These are phyloP conservation scores for Drosophila ogumai DNA, from an alignment of 1,140 invertebrate species.

Conservation along the genomic window DNA sequence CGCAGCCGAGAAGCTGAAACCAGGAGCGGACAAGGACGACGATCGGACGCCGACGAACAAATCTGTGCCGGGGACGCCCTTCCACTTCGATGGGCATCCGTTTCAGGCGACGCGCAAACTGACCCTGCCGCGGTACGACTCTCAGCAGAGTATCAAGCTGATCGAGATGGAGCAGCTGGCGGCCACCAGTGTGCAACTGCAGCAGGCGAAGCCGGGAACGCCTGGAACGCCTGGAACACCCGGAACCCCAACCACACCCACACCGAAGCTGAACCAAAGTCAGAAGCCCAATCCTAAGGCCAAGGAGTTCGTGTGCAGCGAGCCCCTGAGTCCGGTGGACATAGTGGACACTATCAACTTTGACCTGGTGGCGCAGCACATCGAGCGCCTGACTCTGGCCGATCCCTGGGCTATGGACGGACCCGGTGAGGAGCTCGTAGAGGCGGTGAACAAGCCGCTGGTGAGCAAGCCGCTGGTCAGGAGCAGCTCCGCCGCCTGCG, in stretches of 20 bases:
- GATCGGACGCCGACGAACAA: conserved; percentile 78
- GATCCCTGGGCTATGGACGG: conserved; percentile 39
- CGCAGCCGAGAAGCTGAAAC: conserved; percentile 25
- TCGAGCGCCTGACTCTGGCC: conserved; percentile 55
- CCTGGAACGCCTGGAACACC: conserved; percentile 23
- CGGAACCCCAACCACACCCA: conserved; percentile 19
- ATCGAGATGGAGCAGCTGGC: conserved; percentile 78
- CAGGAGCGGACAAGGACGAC: conserved; percentile 48
- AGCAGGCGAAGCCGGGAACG: conserved; percentile 26
- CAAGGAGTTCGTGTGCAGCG: conserved; percentile 74
- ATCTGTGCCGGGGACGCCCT: conserved; percentile 51
- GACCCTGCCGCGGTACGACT: conserved; percentile 57
- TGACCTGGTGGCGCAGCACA: conserved; percentile 68
- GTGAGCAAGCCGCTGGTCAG: conserved; percentile 71
- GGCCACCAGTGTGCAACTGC: conserved; percentile 59
- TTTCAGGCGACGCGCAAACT: conserved; percentile 48
- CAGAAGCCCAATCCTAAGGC: conserved; percentile 15
- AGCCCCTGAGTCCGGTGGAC: conserved; percentile 63
- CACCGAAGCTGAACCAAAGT: not conserved
- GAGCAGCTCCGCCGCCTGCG: conserved; percentile 69
- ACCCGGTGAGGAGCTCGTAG: conserved; percentile 47
- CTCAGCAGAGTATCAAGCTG: conserved; percentile 71
- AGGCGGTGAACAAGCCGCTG: conserved; percentile 75
- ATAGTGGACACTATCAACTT: conserved; percentile 73
- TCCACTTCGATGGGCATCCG: conserved; percentile 59